Conservation (phyloP, 2,888 invertebrate genomes). For the Dinocampus coccinellae region DNA sequence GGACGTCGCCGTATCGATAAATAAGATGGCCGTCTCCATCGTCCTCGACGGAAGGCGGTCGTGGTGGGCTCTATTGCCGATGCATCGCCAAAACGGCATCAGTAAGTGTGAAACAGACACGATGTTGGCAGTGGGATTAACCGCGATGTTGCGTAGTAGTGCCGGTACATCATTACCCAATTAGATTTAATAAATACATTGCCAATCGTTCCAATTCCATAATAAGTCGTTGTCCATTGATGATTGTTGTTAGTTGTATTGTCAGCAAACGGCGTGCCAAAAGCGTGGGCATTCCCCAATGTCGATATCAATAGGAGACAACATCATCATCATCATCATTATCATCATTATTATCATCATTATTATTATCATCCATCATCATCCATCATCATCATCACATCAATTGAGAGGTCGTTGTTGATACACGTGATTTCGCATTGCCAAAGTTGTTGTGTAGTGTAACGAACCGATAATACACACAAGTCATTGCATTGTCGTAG, state of each 20-base stretch:
- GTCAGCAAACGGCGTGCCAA: neutral
- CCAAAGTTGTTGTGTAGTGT: conserved; percentile 31
- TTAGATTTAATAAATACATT: conserved; percentile 11
- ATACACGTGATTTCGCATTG: conserved; percentile 23
- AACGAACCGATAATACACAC: conserved; percentile 48
- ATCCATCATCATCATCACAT: too few relatives aligned
- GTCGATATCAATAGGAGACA: conserved; percentile 24
- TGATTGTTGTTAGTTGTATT: conserved; percentile 21
- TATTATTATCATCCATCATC: too few relatives aligned
- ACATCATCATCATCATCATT: too few relatives aligned
- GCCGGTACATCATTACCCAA: conserved; percentile 10
- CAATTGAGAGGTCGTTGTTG: conserved; percentile 20
- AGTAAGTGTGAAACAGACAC: conserved; percentile 48
- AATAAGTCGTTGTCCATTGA: conserved; percentile 47
- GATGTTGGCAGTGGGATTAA: conserved; percentile 23
- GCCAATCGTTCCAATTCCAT: conserved; percentile 30
- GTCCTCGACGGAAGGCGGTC: conserved; percentile 96
- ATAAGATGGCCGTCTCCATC: conserved; percentile 99
- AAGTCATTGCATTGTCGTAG: conserved; percentile 27
- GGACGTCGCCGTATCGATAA: conserved; percentile 98
- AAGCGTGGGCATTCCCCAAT: conserved; percentile 50
- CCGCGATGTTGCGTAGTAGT: conserved; percentile 20
- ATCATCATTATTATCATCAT: too few relatives aligned
- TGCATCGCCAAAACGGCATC: conserved; percentile 41
- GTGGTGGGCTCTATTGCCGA: conserved; percentile 82